Evolutionary conservation across 2,888 invertebrate species (phyloP).

Genomic region (Tachina grossa): DNA sequence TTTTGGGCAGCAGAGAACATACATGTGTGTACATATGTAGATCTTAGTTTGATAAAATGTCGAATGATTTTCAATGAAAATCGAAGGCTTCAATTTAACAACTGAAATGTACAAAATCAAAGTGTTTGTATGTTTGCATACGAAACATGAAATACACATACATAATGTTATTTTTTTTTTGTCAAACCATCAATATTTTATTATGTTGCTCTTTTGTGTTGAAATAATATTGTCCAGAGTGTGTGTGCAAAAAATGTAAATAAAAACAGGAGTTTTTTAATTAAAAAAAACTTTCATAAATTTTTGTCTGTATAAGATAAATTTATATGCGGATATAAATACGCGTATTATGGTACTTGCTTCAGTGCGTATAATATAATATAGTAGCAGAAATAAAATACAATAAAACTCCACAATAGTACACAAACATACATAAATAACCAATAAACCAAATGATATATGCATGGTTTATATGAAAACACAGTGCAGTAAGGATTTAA

Average conservation of each 20-base stretch:
- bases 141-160: no score
- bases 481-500: no score
- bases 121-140: not conserved
- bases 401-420: not conserved
- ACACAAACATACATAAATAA: constrained; percentile 52
- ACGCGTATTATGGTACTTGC: not conserved
- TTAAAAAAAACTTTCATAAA: constrained; percentile 64
- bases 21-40: not conserved
- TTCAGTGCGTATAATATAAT: constrained; percentile 11
- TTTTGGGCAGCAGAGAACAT: not conserved
- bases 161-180: not conserved
- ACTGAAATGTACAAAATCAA: constrained; percentile 36
- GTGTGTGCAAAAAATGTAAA: constrained; percentile 6
- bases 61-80: constrained; percentile 3
- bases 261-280: constrained; percentile 41
- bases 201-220: constrained; percentile 37
- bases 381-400: constrained; percentile 20
- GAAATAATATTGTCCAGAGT: constrained; percentile 44
- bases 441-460: constrained; percentile 39
- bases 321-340: constrained; percentile 8
- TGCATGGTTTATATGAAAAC: not conserved
- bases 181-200: constrained; percentile 43
- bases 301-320: constrained; percentile 40
- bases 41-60: constrained; percentile 14
- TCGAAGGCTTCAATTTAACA: constrained; percentile 17